A percentile compares a stretch with the other conserved stretches of the same genome.
Evolutionary conservation across 2,888 invertebrate genomes (phyloP).

Genomic region (Ochropleura plecta): DNA sequence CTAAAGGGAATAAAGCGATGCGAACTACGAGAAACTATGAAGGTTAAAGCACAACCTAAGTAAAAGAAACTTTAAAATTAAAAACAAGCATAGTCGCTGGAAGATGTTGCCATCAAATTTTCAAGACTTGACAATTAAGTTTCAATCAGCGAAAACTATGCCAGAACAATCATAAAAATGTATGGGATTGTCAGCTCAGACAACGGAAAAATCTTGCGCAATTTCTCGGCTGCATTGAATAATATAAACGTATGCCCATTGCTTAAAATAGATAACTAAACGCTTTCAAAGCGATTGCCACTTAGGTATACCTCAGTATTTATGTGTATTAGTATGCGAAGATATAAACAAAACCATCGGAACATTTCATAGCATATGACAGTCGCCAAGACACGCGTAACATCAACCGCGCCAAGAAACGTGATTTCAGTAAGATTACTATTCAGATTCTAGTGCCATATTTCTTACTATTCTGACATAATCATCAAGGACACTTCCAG

Average conservation of each 20-base stretch:
- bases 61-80: slow-evolving; percentile 1
- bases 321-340: no score
- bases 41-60: slow-evolving; percentile 1
- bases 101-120: neutral
- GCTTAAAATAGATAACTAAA: no score
- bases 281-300: neutral
- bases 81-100: neutral
- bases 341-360: neutral
- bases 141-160: neutral
- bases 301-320: no score
- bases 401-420: neutral
- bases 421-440: neutral
- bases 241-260: no score
- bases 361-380: neutral
- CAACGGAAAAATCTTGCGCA: no score
- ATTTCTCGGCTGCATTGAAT: no score
- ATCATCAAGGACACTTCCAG: neutral
- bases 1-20: slow-evolving; percentile 47
- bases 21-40: slow-evolving; percentile 25
- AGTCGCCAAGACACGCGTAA: neutral
- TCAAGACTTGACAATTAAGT: neutral
- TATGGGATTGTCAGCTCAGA: neutral
- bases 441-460: neutral
- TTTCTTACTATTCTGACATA: neutral
- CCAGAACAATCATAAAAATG: neutral